Evolutionary conservation across 2,888 invertebrate species (phyloP).

Genomic region (Pristionchus japonicus): DNA sequence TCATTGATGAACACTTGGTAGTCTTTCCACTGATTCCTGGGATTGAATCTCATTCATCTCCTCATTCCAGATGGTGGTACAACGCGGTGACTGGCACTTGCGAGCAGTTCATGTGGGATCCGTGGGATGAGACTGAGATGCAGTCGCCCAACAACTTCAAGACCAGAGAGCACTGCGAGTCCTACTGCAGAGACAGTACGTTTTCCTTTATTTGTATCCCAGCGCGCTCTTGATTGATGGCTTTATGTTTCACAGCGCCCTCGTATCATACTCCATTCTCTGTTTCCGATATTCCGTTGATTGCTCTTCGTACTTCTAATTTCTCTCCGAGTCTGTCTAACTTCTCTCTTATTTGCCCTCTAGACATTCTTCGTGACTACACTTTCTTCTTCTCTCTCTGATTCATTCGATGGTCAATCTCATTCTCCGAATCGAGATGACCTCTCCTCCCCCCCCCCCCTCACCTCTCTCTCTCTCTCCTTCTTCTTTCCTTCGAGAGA

Average conservation of each 20-base stretch:
- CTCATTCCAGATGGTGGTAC: conserved; percentile 53
- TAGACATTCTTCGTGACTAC: conserved; percentile 32
- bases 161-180: conserved; percentile 73
- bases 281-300: not conserved
- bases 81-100: conserved; percentile 74
- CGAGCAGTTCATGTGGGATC: conserved; percentile 75
- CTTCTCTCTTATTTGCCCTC: conserved; percentile 21
- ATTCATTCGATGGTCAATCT: not conserved
- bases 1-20: no score
- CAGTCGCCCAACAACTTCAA: conserved; percentile 75
- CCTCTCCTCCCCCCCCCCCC: not conserved
- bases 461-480: not conserved
- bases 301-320: not conserved
- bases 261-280: not conserved
- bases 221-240: no score
- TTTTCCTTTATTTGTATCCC: conserved; percentile 19
- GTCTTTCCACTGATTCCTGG: not conserved
- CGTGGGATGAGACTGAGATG: conserved; percentile 74
- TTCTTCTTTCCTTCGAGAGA: not conserved
- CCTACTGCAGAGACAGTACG: conserved; percentile 74
- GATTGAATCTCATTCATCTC: not conserved
- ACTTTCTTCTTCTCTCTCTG: not conserved
- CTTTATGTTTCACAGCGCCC: not conserved
- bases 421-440: not conserved
- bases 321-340: not conserved